Percentiles rank a stretch among this genome's conserved stretches.
phyloP scores from a whole-genome alignment of 2,113 vertebrate genomes.

The Dicentrarchus labrax region DNA sequence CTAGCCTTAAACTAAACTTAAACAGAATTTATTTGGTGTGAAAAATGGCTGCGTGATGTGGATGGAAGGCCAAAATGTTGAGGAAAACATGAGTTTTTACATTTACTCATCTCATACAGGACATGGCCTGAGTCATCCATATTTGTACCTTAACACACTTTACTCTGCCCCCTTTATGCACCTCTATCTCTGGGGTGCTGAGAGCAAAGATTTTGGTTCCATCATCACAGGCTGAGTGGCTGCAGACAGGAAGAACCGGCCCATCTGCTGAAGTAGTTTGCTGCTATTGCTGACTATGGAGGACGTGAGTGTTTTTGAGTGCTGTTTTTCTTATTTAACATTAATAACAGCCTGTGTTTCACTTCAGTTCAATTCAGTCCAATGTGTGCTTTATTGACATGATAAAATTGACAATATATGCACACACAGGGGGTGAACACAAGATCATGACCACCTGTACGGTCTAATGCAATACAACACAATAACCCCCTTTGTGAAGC shows the following conservation, averaged over 20 bases:
- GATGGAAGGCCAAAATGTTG: background rate
- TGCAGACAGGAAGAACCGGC: conserved; percentile 68
- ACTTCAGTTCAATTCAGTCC: conserved; percentile 32
- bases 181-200: conserved; percentile 62
- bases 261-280: conserved; percentile 74
- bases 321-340: conserved; percentile 51
- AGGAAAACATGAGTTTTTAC: conserved; percentile 30
- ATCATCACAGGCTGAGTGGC: conserved; percentile 67
- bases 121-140: conserved; percentile 23
- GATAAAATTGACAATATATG: conserved; percentile 46
- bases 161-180: conserved; percentile 31
- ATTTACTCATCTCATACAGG: conserved; percentile 16
- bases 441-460: conserved; percentile 61
- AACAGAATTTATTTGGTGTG: conserved; percentile 24
- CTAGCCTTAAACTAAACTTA: background rate
- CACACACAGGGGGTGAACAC: conserved; percentile 17
- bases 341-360: conserved; percentile 50
- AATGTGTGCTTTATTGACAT: conserved; percentile 31
- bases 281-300: conserved; percentile 32
- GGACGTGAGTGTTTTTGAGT: conserved; percentile 3
- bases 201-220: conserved; percentile 62
- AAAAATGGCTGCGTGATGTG: conserved; percentile 25
- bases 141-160: conserved; percentile 25
- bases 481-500: conserved; percentile 36
- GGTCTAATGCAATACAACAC: conserved; percentile 23